Evolutionary conservation across 1,140 invertebrate species (phyloP).

Genomic region (Leptinotarsa lineolata): DNA sequence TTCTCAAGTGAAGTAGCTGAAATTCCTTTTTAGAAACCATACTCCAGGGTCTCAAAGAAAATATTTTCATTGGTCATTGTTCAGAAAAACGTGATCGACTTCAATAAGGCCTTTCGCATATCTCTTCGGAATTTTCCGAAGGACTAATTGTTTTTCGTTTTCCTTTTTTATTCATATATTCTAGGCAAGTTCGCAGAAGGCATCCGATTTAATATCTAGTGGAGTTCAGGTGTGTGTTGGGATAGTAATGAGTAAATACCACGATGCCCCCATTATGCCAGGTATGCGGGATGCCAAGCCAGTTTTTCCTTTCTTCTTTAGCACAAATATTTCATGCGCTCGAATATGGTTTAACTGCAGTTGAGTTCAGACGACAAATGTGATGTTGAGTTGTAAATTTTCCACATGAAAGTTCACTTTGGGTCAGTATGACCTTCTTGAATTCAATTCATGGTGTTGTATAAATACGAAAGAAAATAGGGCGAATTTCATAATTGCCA

Average conservation of each 20-base stretch:
- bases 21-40: background rate
- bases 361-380: background rate
- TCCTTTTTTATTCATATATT: constrained; percentile 19
- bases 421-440: background rate
- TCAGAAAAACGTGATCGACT: constrained; percentile 9
- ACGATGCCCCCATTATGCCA: constrained; percentile 38
- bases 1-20: background rate
- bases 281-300: constrained; percentile 38
- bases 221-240: constrained; percentile 37
- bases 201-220: constrained; percentile 38
- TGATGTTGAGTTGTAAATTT: background rate
- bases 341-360: background rate
- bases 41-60: background rate
- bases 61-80: constrained; percentile 19
- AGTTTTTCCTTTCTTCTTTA: constrained; percentile 22
- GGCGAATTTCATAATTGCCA: too few relatives aligned
- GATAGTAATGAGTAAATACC: constrained; percentile 43
- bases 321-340: constrained; percentile 18
- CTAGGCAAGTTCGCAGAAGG: constrained; percentile 7
- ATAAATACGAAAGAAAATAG: too few relatives aligned
- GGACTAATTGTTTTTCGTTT: constrained; percentile 34
- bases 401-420: background rate
- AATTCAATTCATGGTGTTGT: too few relatives aligned
- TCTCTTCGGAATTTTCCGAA: constrained; percentile 19
- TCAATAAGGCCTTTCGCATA: constrained; percentile 9